Conservation (phyloP, 1,140 invertebrate genomes). For the Reticulitermes speratus region DNA sequence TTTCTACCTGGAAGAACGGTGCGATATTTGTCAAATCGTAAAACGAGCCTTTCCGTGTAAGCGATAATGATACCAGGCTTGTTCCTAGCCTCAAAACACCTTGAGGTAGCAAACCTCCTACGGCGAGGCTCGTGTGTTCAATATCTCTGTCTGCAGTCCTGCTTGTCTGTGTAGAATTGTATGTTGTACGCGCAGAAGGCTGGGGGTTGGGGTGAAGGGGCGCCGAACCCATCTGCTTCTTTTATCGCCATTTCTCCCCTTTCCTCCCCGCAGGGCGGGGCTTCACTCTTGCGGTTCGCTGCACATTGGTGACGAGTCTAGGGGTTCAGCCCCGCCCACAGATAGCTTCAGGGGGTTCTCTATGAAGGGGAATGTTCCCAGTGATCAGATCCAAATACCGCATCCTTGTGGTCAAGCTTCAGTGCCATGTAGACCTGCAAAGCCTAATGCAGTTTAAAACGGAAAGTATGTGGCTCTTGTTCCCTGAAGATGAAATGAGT, state of each 20-base stretch:
- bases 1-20: too few species aligned
- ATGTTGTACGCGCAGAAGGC: neutral
- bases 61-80: too few species aligned
- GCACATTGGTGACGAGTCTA: conserved; percentile 13
- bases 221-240: neutral
- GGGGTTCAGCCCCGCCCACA: conserved; percentile 13
- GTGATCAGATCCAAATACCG: neutral
- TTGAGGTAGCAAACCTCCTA: too few species aligned
- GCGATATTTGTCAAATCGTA: too few species aligned
- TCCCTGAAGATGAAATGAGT: too few species aligned
- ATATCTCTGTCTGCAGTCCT: neutral
- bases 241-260: neutral
- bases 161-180: neutral
- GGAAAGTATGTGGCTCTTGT: too few species aligned
- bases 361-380: neutral
- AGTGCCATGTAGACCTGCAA: too few species aligned
- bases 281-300: conserved; percentile 7
- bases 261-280: neutral
- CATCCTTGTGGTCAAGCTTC: neutral
- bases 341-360: neutral
- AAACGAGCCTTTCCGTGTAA: too few species aligned
- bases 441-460: too few species aligned
- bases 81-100: too few species aligned
- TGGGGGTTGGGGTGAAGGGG: too few species aligned
- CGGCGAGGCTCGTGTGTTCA: neutral